Conservation (phyloP, 1,140 invertebrate genomes). For the Dendroctonus valens region DNA sequence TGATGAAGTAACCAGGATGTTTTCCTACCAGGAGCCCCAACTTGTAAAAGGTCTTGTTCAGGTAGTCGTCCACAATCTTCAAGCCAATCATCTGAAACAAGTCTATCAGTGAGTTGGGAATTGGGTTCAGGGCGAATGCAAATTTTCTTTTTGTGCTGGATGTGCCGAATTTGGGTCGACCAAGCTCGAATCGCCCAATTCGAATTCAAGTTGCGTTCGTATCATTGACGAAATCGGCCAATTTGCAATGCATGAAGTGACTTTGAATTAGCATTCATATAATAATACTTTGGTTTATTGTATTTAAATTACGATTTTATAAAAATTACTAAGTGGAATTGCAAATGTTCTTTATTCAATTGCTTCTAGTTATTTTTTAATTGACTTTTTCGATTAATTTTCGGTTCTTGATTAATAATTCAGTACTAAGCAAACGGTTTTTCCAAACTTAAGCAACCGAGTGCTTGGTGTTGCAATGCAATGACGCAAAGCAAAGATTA, state of each 20-base stretch:
- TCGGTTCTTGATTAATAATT: too few relatives aligned
- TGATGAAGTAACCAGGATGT: conserved; percentile 84
- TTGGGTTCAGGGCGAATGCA: conserved; percentile 3
- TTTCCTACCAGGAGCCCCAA: conserved; percentile 77
- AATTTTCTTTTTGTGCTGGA: conserved; percentile 1
- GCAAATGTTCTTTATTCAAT: too few relatives aligned
- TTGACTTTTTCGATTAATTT: too few relatives aligned
- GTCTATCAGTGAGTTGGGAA: not conserved
- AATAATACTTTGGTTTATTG: too few relatives aligned
- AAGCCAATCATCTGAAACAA: conserved; percentile 75
- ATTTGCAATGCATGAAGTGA: conserved; percentile 2
- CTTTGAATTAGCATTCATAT: not conserved
- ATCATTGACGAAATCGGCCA: conserved; percentile 15
- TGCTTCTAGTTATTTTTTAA: too few relatives aligned
- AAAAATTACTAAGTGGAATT: too few relatives aligned
- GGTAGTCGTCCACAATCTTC: conserved; percentile 70
- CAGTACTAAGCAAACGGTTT: too few relatives aligned
- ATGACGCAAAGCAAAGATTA: too few relatives aligned
- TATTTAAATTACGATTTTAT: too few relatives aligned
- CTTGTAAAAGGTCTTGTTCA: conserved; percentile 79
- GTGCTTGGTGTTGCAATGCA: too few relatives aligned
- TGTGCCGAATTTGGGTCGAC: not conserved
- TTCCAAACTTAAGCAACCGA: too few relatives aligned
- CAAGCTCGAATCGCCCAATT: conserved; percentile 8
- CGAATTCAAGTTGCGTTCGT: conserved; percentile 9